phyloP scores from a whole-genome alignment of 2,888 invertebrate species.

The Xylota segnis region DNA sequence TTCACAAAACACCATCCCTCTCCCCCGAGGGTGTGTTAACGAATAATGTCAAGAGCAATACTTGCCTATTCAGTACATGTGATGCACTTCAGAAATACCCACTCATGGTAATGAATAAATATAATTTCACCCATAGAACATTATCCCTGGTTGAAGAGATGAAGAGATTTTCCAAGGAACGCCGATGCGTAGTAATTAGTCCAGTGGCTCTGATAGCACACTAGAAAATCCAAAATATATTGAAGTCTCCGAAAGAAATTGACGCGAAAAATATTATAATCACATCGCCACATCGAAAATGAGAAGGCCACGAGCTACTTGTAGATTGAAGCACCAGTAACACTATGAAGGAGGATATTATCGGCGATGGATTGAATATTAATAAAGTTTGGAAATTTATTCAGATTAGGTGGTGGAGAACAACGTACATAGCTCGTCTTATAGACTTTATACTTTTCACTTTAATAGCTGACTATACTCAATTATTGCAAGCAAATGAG shows the following conservation, averaged over 20 bases:
- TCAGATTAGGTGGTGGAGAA: background rate
- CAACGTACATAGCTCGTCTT: too few relatives aligned
- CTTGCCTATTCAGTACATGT: background rate
- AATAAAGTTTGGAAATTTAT: background rate
- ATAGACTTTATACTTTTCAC: too few relatives aligned
- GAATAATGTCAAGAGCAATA: background rate
- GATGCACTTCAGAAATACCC: background rate
- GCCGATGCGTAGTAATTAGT: too few relatives aligned
- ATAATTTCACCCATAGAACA: background rate
- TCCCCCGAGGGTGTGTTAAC: background rate
- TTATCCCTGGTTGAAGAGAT: background rate
- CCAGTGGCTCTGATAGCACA: too few relatives aligned
- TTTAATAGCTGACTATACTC: background rate
- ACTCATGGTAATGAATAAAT: background rate
- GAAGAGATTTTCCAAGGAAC: background rate
- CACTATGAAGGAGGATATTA: background rate
- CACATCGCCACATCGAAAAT: background rate
- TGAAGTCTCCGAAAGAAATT: too few relatives aligned
- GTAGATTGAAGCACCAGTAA: too few relatives aligned
- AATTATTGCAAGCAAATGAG: background rate
- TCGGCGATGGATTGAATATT: background rate
- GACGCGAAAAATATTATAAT: background rate
- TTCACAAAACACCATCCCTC: background rate
- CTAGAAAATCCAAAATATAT: too few relatives aligned
- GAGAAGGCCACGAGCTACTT: too few relatives aligned